These are phyloP conservation scores for Acropternis orthonyx DNA, from an alignment of 2,797 vertebrate genomes.

Conservation along the genomic window DNA sequence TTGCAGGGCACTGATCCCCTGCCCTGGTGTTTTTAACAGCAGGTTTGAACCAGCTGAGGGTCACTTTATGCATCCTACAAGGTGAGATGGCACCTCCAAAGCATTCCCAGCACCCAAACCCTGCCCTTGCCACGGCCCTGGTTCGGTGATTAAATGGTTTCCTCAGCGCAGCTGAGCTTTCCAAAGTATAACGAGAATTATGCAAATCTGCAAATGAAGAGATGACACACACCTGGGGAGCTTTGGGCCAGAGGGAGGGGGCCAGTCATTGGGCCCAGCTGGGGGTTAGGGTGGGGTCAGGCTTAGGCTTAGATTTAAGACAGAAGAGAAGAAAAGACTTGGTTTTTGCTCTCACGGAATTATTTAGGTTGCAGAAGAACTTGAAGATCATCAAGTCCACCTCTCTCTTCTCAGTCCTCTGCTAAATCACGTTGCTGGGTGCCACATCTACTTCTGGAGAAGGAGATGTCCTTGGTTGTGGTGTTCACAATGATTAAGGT, in stretches of 20 bases:
- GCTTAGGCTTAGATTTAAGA: not conserved
- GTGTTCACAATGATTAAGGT: accelerated
- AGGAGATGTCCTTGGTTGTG: accelerated
- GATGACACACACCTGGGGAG: accelerated
- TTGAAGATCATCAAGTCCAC: no score
- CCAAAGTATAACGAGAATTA: not conserved
- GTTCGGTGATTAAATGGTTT: not conserved
- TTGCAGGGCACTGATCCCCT: not conserved
- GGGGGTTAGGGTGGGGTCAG: not conserved
- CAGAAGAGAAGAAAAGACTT: accelerated
- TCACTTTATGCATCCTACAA: no score
- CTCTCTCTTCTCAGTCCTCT: accelerated
- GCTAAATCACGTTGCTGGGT: accelerated
- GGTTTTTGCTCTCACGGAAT: accelerated
- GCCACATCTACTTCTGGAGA: not conserved
- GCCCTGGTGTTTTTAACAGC: no score
- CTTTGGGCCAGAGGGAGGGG: no score
- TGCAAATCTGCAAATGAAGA: accelerated
- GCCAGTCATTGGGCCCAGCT: not conserved
- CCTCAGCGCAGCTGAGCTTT: not conserved
- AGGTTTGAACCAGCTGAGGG: no score
- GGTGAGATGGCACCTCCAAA: not conserved
- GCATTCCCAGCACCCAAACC: accelerated
- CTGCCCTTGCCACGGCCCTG: accelerated
- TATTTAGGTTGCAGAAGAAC: accelerated